Conservation (phyloP, 2,888 invertebrate species). For the Nomada hirtipes region DNA sequence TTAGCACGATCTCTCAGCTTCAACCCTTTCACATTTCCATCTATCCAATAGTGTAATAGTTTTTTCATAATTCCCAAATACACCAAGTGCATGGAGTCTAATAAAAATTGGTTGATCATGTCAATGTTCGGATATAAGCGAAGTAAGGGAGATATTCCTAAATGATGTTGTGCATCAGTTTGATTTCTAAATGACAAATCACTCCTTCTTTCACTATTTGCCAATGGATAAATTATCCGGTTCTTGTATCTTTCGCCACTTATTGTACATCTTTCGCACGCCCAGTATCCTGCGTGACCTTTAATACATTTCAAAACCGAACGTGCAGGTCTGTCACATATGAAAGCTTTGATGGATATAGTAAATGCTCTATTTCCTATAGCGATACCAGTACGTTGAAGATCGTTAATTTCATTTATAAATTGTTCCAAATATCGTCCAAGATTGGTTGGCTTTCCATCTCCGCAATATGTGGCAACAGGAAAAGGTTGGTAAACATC, state of each 20-base stretch:
- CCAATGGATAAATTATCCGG: neutral
- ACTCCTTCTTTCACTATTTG: neutral
- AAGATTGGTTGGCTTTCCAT: slow-evolving; percentile 5
- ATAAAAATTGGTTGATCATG: slow-evolving; percentile 5
- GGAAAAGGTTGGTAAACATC: slow-evolving; percentile 1
- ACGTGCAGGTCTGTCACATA: slow-evolving; percentile 1
- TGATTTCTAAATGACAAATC: neutral
- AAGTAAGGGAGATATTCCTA: slow-evolving; percentile 2
- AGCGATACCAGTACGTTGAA: slow-evolving; percentile 2
- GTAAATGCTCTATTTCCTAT: neutral
- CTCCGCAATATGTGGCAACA: neutral
- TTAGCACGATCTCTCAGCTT: too few species aligned
- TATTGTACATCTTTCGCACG: neutral
- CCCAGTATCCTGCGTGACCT: neutral
- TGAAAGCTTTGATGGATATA: neutral
- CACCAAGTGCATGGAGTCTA: neutral
- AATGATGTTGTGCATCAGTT: neutral
- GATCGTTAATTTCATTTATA: slow-evolving; percentile 9
- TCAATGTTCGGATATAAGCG: neutral
- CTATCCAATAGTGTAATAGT: too few species aligned
- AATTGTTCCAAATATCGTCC: slow-evolving; percentile 4
- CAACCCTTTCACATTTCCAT: too few species aligned
- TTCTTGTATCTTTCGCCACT: too few species aligned
- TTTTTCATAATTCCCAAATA: too few species aligned
- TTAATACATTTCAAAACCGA: slow-evolving; percentile 1